Conservation (phyloP, 2,888 invertebrate species). For the Lochmaea capreae region DNA sequence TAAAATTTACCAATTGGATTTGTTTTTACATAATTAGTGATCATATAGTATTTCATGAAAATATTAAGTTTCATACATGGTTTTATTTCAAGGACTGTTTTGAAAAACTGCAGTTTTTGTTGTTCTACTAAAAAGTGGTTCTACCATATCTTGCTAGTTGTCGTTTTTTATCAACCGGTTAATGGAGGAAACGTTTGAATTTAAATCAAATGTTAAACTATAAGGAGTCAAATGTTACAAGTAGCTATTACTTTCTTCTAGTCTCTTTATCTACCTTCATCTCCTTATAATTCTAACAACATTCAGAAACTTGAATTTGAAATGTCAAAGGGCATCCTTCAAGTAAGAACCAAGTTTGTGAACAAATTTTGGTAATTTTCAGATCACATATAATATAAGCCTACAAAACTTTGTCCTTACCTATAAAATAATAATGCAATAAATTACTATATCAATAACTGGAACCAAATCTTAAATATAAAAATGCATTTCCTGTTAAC, state of each 20-base stretch:
- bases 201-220: too few relatives aligned
- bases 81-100: background rate
- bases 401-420: background rate
- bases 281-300: too few relatives aligned
- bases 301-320: background rate
- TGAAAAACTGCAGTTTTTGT: constrained; percentile 1
- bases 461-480: background rate
- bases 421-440: background rate
- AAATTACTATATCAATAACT: background rate
- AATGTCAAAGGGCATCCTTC: background rate
- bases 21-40: too few relatives aligned
- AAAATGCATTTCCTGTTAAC: background rate
- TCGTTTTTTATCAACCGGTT: too few relatives aligned
- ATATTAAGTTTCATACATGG: too few relatives aligned
- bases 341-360: background rate
- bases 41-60: too few relatives aligned
- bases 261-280: too few relatives aligned
- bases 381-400: background rate
- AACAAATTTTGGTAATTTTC: background rate
- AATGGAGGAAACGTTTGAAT: too few relatives aligned
- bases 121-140: background rate
- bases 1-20: background rate
- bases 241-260: too few relatives aligned
- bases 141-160: background rate
- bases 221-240: too few relatives aligned